A percentile compares a stretch with the other conserved stretches of the same genome.
Evolutionary conservation across 2,797 vertebrate genomes (phyloP).

Genomic region (Mormyrus proboscirostris): DNA sequence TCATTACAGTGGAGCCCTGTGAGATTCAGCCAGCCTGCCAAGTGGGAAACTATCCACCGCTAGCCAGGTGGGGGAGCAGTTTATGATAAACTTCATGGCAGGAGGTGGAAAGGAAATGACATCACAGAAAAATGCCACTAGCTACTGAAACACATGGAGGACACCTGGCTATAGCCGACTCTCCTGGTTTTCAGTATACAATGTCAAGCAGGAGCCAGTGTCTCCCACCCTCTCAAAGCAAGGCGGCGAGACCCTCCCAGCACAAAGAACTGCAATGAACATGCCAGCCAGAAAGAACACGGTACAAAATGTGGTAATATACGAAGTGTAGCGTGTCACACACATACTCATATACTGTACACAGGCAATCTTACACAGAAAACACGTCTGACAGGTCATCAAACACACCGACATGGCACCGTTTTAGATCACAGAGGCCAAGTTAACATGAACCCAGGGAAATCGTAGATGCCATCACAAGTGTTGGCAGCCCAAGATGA

Average conservation of each 20-base stretch:
- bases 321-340: neutral
- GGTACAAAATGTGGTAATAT: no score
- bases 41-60: neutral
- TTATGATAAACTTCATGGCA: neutral
- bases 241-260: neutral
- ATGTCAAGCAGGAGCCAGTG: neutral
- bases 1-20: neutral
- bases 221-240: neutral
- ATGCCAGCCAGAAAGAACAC: neutral
- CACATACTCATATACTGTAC: neutral
- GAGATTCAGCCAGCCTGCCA: neutral
- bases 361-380: neutral
- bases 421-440: neutral
- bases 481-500: neutral
- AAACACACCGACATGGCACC: neutral
- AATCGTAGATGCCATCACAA: neutral
- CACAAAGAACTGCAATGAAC: neutral
- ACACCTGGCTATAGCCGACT: neutral
- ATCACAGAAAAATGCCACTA: neutral
- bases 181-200: neutral
- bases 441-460: neutral
- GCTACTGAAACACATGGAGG: neutral
- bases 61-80: neutral
- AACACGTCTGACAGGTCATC: neutral
- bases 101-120: neutral